These are phyloP conservation scores for Mesoligia furuncula DNA, from an alignment of 2,888 invertebrate genomes.

Conservation along the genomic window DNA sequence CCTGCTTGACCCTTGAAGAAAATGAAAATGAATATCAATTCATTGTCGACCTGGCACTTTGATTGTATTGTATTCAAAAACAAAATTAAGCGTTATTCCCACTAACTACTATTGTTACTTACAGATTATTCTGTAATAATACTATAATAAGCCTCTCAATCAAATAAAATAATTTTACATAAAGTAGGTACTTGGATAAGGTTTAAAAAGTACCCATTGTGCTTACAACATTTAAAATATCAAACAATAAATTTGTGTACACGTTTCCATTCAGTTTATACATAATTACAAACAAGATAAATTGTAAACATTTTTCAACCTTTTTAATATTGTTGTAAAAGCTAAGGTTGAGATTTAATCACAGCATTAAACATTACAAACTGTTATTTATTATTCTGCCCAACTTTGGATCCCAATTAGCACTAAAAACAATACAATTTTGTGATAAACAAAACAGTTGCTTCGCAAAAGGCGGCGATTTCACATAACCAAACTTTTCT, in stretches of 20 bases:
- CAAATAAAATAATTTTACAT: background rate
- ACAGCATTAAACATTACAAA: background rate
- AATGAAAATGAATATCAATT: conserved; percentile 77
- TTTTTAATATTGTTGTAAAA: too few relatives aligned
- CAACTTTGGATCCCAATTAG: background rate
- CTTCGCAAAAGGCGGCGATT: conserved; percentile 10
- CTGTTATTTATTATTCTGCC: background rate
- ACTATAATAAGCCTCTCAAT: background rate
- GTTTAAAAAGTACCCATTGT: conserved; percentile 1
- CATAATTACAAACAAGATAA: background rate
- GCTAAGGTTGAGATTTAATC: background rate
- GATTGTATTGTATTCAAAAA: background rate
- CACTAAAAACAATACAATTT: conserved; percentile 41
- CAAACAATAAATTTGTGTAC: background rate
- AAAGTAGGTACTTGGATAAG: background rate
- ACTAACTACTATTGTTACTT: background rate
- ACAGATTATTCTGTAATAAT: background rate
- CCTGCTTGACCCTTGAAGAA: conserved; percentile 90
- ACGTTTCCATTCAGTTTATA: background rate
- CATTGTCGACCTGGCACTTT: conserved; percentile 31
- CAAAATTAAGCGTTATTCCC: background rate
- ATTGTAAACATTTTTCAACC: background rate
- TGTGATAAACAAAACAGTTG: conserved; percentile 85
- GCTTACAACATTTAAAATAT: conserved; percentile 2
- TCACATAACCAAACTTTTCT: conserved; percentile 30